Percentiles rank a stretch among this genome's conserved stretches.
Evolutionary conservation across 2,113 vertebrate species (phyloP).

Genomic region (Vanacampus margaritifer): DNA sequence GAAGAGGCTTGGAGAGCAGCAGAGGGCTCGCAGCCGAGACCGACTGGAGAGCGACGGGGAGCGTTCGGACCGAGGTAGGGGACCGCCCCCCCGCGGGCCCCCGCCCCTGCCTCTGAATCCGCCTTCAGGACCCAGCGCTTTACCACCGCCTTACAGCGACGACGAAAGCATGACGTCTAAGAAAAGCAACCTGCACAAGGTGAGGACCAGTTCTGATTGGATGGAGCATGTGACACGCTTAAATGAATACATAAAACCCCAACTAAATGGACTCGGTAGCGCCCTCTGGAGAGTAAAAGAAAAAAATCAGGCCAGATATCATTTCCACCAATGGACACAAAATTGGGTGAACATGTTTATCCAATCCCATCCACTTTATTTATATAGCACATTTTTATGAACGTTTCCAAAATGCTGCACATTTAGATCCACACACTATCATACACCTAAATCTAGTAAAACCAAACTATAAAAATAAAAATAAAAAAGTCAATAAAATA

Average conservation of each 20-base stretch:
- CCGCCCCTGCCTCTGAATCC: slow-evolving; percentile 66
- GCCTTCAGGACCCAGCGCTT: slow-evolving; percentile 58
- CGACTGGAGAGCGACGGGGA: slow-evolving; percentile 71
- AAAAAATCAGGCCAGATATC: too few relatives aligned
- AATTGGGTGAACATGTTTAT: too few relatives aligned
- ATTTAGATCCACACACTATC: too few relatives aligned
- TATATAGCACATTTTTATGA: too few relatives aligned
- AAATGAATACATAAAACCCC: not conserved
- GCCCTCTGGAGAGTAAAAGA: not conserved
- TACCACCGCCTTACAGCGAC: slow-evolving; percentile 77
- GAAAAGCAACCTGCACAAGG: slow-evolving; percentile 81
- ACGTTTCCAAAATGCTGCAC: too few relatives aligned
- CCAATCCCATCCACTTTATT: too few relatives aligned
- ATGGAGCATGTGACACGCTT: not conserved
- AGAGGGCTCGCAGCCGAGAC: slow-evolving; percentile 71
- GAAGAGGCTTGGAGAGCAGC: slow-evolving; percentile 75
- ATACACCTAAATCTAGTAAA: too few relatives aligned
- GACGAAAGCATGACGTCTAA: slow-evolving; percentile 75
- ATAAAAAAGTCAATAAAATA: too few relatives aligned
- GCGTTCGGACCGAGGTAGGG: slow-evolving; percentile 59
- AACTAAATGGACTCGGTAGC: not conserved
- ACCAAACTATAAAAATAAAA: too few relatives aligned
- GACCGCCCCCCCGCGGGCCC: slow-evolving; percentile 42
- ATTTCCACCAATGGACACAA: too few relatives aligned
- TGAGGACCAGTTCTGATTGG: slow-evolving; percentile 26